These are phyloP conservation scores for Malthinus flaveolus DNA, from an alignment of 2,888 invertebrate species.

Conservation along the genomic window DNA sequence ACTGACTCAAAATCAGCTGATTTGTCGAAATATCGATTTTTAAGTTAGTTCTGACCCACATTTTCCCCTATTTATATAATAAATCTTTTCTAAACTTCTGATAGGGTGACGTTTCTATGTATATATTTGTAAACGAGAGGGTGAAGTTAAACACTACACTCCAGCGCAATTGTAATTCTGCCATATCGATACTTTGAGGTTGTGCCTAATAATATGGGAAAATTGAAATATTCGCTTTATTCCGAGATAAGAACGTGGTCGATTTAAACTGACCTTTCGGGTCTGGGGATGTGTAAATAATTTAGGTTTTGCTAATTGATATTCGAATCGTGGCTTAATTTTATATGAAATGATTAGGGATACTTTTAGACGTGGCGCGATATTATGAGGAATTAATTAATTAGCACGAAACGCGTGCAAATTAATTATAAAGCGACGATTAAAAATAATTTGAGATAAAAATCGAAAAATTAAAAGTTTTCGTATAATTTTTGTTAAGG, in stretches of 20 bases:
- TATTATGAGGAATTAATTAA: no score
- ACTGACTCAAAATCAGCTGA: conserved; percentile 10
- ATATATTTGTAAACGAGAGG: no score
- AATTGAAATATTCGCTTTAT: not conserved
- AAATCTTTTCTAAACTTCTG: conserved; percentile 15
- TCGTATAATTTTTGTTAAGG: conserved; percentile 8
- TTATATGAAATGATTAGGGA: not conserved
- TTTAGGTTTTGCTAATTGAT: not conserved
- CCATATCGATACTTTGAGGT: no score
- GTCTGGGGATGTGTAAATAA: not conserved
- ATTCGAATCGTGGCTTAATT: conserved; percentile 2
- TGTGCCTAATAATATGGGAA: not conserved
- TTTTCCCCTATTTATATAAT: conserved; percentile 18
- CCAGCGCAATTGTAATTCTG: no score
- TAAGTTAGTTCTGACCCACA: conserved; percentile 19
- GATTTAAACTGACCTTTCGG: not conserved
- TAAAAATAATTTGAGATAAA: no score
- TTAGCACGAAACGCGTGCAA: no score
- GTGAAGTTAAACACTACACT: not conserved
- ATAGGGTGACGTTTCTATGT: conserved; percentile 1
- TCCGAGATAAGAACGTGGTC: not conserved
- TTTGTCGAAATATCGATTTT: conserved; percentile 14
- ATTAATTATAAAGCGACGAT: no score
- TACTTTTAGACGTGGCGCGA: not conserved
- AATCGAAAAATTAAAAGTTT: no score